Evolutionary conservation across 2,888 invertebrate species (phyloP), one percentile per base, ranked within the genome.

Genomic region (Nasonovia ribisnigri): DNA sequence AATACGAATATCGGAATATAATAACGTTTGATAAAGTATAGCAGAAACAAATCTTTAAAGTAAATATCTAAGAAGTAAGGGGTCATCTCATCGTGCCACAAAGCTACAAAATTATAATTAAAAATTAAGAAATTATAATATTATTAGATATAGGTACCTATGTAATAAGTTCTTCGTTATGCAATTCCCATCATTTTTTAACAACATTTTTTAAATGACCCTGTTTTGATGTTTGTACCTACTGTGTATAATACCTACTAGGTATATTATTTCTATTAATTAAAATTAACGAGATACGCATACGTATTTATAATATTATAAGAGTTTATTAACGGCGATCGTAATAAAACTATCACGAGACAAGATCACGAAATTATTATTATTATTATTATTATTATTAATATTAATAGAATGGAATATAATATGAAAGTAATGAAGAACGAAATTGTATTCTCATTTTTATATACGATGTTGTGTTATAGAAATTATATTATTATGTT

Each of bases 271-370:
- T 90, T 77, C 36, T 48, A 48, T 77, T 26, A 90, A 67, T 90
- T 90, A 90, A 77, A 90, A 90, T 67, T 42, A 77, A 90, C 36
- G 24, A 48, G 36, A 90, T 57, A 57, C 26, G 16, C 51, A 5
- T 57, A 57, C 54, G 6, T 57, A 26, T 13, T 1, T 90, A 26
- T 77, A 77, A 36, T 77, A 77, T 29, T 77, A 36, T 77, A 77
- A 36, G 46, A 77, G 36, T 90, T 48, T 90, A 89, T 46, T 89
- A 57, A 60, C 57, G 43, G 43, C 29, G 57, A 89, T 60, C 89
- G 60, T 60, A 90, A 90, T 90, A 67, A 90, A 36, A 67, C 48
- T 48, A 67, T 90, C 90, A 90, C 90, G 90, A 90, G 48, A 90
- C 36, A 24, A 90, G 90, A 67, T 67, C 90, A 67, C 90, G 90